Percentiles rank a stretch among this genome's conserved stretches.
These are phyloP conservation scores for Boulengeromyrus knoepffleri DNA, from an alignment of 2,113 vertebrate genomes.

Conservation along the genomic window DNA sequence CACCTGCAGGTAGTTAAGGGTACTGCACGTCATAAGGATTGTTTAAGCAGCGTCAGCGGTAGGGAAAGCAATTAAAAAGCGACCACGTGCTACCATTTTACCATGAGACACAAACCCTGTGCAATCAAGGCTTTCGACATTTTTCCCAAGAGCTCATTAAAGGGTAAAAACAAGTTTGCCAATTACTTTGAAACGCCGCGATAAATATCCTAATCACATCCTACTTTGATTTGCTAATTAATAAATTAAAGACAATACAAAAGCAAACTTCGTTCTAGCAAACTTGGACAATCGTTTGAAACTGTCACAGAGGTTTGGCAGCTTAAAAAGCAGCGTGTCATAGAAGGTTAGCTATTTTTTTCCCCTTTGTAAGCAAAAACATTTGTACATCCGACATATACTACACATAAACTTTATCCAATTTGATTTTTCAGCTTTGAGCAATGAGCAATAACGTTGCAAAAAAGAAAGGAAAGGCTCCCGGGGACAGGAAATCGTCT, in stretches of 20 bases:
- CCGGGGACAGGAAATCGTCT: constrained; percentile 49
- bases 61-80: neutral
- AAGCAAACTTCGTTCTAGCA: neutral
- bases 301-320: neutral
- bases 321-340: neutral
- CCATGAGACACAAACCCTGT: neutral
- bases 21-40: neutral
- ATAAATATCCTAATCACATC: neutral
- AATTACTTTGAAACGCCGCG: neutral
- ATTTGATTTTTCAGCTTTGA: neutral
- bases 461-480: constrained; percentile 57
- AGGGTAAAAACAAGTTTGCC: neutral
- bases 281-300: neutral
- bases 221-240: constrained; percentile 7
- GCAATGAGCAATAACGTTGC: constrained; percentile 54
- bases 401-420: neutral
- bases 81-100: neutral
- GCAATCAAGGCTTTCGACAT: neutral
- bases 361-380: neutral
- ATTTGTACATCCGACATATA: neutral
- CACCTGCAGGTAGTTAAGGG: neutral
- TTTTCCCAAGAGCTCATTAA: neutral
- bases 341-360: neutral
- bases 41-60: neutral
- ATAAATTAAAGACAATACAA: constrained; percentile 1